A percentile compares a stretch with the other conserved stretches of the same genome.
Conservation (phyloP, 2,888 invertebrate genomes). For the Parthenolecanium corni region DNA sequence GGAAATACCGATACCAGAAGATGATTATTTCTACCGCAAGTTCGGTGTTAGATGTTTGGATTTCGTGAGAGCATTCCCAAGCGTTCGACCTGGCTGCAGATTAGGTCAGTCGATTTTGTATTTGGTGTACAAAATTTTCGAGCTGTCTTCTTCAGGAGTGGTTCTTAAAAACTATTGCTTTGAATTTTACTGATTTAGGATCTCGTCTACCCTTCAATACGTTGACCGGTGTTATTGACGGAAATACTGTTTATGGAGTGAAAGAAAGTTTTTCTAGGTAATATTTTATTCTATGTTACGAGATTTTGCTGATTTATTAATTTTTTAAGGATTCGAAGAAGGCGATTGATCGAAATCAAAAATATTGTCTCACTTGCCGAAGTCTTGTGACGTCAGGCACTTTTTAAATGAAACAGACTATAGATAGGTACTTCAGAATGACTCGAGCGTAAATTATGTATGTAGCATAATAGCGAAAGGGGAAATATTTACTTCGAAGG, state of each 20-base stretch:
- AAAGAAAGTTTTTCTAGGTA: slow-evolving; percentile 61
- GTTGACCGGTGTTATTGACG: slow-evolving; percentile 74
- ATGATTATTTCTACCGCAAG: slow-evolving; percentile 80
- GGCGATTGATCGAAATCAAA: no score
- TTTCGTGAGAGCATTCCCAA: slow-evolving; percentile 80
- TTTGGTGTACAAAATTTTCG: neutral
- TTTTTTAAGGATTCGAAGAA: neutral
- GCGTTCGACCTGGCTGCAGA: slow-evolving; percentile 74
- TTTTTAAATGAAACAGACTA: no score
- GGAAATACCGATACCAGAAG: slow-evolving; percentile 75
- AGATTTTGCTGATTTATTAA: neutral
- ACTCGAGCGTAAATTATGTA: no score
- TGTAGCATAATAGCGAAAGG: no score
- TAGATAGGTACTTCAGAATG: no score
- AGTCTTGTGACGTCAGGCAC: no score
- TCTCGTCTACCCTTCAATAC: slow-evolving; percentile 78
- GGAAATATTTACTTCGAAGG: no score
- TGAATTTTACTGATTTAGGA: slow-evolving; percentile 41
- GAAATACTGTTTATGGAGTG: slow-evolving; percentile 81
- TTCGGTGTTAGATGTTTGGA: slow-evolving; percentile 78
- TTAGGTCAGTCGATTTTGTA: slow-evolving; percentile 48
- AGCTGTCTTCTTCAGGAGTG: neutral
- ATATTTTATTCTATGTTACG: neutral
- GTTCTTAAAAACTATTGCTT: no score
- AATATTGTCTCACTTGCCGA: no score